Conservation (phyloP, 2,113 vertebrate species). For the Rhombomys opimus region DNA sequence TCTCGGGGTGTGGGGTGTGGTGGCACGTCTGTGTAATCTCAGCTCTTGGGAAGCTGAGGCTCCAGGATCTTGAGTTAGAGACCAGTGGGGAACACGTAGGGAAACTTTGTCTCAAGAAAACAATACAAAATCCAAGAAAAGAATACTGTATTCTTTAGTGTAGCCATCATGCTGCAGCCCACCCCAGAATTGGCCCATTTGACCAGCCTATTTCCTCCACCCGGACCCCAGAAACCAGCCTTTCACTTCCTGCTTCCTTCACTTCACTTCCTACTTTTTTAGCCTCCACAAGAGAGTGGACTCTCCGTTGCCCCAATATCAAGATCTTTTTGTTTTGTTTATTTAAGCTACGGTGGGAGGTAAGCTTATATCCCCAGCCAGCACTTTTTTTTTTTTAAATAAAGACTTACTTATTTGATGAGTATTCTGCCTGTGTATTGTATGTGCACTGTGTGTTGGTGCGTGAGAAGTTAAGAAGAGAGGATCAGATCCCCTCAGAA, state of each 20-base stretch:
- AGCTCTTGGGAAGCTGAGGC: background rate
- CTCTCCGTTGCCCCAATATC: background rate
- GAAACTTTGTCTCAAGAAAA: background rate
- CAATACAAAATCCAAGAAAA: background rate
- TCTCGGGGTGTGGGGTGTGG: no score
- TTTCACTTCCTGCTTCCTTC: background rate
- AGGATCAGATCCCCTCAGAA: background rate
- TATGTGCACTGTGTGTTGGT: background rate
- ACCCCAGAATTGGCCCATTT: background rate
- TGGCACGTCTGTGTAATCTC: background rate
- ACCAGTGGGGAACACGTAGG: background rate
- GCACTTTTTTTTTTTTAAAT: background rate
- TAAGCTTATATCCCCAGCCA: background rate
- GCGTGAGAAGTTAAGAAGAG: background rate
- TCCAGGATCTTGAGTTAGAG: background rate
- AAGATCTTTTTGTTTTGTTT: background rate
- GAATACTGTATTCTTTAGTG: background rate
- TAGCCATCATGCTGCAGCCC: background rate
- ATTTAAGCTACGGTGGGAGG: background rate
- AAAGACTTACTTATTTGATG: background rate
- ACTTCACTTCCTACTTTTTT: no score
- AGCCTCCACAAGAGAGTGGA: background rate
- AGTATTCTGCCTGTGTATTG: background rate
- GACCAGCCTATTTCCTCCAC: background rate
- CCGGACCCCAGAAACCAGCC: background rate